Percentiles rank a stretch among this genome's conserved stretches.
Conservation (phyloP, 92 coral and sea anemone species). For the Phenganax subtilis region DNA sequence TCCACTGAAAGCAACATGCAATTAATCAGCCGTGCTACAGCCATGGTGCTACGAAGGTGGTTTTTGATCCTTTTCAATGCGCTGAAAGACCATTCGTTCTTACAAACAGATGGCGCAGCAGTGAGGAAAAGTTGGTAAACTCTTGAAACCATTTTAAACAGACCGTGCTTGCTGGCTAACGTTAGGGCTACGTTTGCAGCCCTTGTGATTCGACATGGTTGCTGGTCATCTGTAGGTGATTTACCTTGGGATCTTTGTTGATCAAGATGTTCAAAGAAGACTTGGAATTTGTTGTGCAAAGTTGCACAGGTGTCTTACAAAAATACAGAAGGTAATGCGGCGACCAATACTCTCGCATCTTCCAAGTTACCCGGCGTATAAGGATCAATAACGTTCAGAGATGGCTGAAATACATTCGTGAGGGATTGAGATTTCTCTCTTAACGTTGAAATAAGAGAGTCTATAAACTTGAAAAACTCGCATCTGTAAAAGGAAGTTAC, state of each 20-base stretch:
- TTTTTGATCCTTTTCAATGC: conserved; percentile 22
- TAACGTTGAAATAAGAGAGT: conserved; percentile 17
- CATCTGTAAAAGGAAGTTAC: conserved; percentile 21
- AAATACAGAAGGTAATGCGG: conserved; percentile 24
- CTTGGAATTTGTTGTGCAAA: conserved; percentile 26
- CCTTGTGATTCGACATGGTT: conserved; percentile 15
- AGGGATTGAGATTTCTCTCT: conserved; percentile 24
- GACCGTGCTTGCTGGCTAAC: conserved; percentile 16
- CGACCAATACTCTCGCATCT: conserved; percentile 24
- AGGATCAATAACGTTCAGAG: conserved; percentile 21
- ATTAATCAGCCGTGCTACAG: neutral
- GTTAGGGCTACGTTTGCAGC: conserved; percentile 12
- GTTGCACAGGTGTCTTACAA: conserved; percentile 22
- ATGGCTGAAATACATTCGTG: conserved; percentile 23
- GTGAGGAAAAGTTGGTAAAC: too few species aligned
- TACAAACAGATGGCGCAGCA: neutral
- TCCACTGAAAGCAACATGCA: neutral
- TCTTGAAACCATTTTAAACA: neutral
- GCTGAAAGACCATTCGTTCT: conserved; percentile 27
- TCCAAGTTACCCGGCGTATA: conserved; percentile 8
- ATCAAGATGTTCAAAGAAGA: conserved; percentile 19
- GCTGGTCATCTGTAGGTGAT: conserved; percentile 5
- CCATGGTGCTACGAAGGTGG: conserved; percentile 5
- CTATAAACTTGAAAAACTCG: conserved; percentile 25
- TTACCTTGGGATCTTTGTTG: neutral